Evolutionary conservation across 2,797 vertebrate genomes (phyloP).

Genomic region (Rhinogobio ventralis): DNA sequence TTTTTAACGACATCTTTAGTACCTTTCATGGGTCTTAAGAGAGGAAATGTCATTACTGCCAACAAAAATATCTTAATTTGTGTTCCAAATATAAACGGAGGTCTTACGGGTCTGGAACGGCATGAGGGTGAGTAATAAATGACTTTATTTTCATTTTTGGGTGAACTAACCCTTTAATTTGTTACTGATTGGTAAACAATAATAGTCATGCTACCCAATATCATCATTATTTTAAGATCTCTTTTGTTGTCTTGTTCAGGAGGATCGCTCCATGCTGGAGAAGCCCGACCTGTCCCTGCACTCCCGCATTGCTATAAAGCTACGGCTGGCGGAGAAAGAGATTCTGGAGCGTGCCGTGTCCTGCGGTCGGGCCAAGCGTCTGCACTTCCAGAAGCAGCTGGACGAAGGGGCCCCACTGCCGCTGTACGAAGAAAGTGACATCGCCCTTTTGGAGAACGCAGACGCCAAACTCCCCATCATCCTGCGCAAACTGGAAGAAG

Average conservation of each 20-base stretch:
- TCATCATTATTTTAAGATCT: neutral
- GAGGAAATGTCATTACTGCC: no score
- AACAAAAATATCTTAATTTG: no score
- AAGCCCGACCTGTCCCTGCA: constrained; percentile 83
- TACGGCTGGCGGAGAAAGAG: constrained; percentile 92
- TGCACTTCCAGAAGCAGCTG: constrained; percentile 83
- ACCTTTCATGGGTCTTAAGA: no score
- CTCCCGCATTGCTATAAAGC: constrained; percentile 84
- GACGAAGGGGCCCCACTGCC: constrained; percentile 83
- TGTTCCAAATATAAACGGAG: no score
- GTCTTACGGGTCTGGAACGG: no score
- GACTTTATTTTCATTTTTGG: no score
- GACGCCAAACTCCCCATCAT: constrained; percentile 89
- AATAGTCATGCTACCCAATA: neutral
- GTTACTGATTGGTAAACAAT: neutral
- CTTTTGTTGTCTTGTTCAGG: constrained; percentile 72
- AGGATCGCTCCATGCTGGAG: constrained; percentile 85
- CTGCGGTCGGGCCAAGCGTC: constrained; percentile 81
- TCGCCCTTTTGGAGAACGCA: constrained; percentile 86
- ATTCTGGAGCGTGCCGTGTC: constrained; percentile 88
- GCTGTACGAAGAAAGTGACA: constrained; percentile 87
- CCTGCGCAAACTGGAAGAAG: constrained; percentile 85
- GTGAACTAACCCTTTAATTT: no score
- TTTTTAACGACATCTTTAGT: no score
- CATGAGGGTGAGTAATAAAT: no score